A percentile compares a stretch with the other conserved stretches of the same genome.
These are phyloP conservation scores for Macrobrachium nipponense DNA, from an alignment of 1,140 invertebrate genomes.

Conservation along the genomic window DNA sequence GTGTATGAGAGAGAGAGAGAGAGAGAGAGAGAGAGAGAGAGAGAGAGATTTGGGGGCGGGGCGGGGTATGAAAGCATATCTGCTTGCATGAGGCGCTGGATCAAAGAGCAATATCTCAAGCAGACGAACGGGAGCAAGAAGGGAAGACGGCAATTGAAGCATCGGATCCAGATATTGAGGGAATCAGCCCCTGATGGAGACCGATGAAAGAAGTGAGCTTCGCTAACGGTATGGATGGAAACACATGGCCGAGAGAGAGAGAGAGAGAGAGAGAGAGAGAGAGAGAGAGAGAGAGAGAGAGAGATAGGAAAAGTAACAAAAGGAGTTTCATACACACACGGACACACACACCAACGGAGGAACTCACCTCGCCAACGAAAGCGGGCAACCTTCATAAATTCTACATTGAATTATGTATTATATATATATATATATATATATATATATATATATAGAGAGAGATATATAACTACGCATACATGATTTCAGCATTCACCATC, in stretches of 20 bases:
- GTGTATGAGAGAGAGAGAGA: too few relatives aligned
- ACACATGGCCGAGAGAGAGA: not conserved
- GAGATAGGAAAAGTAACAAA: not conserved
- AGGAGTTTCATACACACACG: not conserved
- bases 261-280: conserved; percentile 4
- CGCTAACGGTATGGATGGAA: not conserved
- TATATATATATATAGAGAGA: too few relatives aligned
- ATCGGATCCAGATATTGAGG: too few relatives aligned
- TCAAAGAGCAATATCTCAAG: not conserved
- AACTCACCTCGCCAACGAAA: too few relatives aligned
- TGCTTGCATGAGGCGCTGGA: too few relatives aligned
- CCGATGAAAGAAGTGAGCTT: not conserved
- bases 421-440: too few relatives aligned
- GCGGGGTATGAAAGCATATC: not conserved
- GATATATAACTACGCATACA: too few relatives aligned
- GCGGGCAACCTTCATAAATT: too few relatives aligned
- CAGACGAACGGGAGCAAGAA: not conserved
- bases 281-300: conserved; percentile 22
- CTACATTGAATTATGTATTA: too few relatives aligned
- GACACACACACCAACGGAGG: not conserved
- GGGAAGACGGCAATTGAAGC: not conserved
- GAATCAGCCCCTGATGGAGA: too few relatives aligned
- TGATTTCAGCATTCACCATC: too few relatives aligned
- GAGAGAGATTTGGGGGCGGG: not conserved
- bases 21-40: too few relatives aligned